Percentiles rank a stretch among this genome's conserved stretches.
These are phyloP conservation scores for Agriotes lineatus DNA, from an alignment of 2,888 invertebrate genomes.

Conservation along the genomic window DNA sequence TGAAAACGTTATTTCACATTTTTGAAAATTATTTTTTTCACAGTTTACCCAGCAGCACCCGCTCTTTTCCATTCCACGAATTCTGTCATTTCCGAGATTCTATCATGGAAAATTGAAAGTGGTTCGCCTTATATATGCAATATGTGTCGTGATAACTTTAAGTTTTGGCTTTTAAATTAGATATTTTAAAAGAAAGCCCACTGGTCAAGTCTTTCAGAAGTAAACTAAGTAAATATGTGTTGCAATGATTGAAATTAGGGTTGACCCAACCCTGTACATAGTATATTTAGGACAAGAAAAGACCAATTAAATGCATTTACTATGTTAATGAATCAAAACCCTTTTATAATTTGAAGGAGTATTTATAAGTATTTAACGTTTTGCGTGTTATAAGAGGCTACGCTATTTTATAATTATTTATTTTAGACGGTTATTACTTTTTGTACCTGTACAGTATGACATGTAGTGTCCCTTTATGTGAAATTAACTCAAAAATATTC, in stretches of 20 bases:
- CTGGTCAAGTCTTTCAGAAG: slow-evolving; percentile 17
- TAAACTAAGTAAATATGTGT: neutral
- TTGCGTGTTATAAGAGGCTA: slow-evolving; percentile 38
- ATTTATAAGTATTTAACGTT: slow-evolving; percentile 33
- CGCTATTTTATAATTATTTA: slow-evolving; percentile 42
- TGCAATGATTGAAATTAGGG: neutral
- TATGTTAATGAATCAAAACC: slow-evolving; percentile 19
- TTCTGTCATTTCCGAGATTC: too few species aligned
- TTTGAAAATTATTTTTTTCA: too few species aligned
- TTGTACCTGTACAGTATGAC: slow-evolving; percentile 34
- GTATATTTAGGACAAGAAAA: neutral
- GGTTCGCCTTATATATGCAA: too few species aligned
- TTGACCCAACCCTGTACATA: neutral
- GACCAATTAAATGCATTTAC: slow-evolving; percentile 24
- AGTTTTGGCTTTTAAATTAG: too few species aligned
- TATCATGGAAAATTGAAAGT: too few species aligned
- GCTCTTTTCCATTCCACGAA: too few species aligned
- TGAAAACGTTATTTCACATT: too few species aligned
- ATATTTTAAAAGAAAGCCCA: neutral
- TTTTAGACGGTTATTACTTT: slow-evolving; percentile 32
- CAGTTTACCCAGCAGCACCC: too few species aligned
- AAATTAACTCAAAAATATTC: neutral
- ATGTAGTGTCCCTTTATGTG: slow-evolving; percentile 4
- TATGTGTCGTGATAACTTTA: too few species aligned
- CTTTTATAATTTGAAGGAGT: slow-evolving; percentile 15